Conservation (phyloP, 2,113 vertebrate species). For the Sminthopsis crassicaudata region DNA sequence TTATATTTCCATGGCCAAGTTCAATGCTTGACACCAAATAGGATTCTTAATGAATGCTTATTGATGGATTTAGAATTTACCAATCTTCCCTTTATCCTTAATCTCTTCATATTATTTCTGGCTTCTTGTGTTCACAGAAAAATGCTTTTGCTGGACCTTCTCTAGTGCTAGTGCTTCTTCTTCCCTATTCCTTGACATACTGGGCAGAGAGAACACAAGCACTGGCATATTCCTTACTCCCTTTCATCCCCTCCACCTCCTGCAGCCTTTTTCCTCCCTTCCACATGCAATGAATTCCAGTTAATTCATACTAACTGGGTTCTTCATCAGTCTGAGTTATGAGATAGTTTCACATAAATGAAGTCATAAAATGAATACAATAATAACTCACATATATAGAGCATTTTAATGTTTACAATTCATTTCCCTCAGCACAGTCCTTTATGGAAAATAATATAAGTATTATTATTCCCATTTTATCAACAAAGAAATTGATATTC, state of each 20-base stretch:
- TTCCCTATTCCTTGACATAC: background rate
- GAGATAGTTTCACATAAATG: background rate
- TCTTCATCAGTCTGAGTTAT: background rate
- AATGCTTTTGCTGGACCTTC: background rate
- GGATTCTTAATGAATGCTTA: background rate
- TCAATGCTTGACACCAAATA: background rate
- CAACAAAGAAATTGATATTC: background rate
- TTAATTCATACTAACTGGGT: background rate
- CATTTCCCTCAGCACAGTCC: background rate
- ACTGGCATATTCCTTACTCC: background rate
- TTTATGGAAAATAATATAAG: background rate
- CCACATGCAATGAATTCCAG: background rate
- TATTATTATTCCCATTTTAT: background rate
- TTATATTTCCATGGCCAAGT: background rate
- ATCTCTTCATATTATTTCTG: background rate
- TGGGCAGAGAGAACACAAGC: background rate
- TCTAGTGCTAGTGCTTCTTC: background rate
- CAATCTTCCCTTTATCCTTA: background rate
- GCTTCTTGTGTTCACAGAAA: background rate
- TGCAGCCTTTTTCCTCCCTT: background rate
- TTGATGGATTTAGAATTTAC: background rate
- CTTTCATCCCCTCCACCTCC: background rate
- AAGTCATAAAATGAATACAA: background rate
- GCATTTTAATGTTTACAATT: background rate
- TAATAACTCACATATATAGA: background rate